Percentiles rank a stretch among this genome's conserved stretches.
These are phyloP conservation scores for Lottia scabra DNA, from an alignment of 2,888 invertebrate species.

Conservation along the genomic window DNA sequence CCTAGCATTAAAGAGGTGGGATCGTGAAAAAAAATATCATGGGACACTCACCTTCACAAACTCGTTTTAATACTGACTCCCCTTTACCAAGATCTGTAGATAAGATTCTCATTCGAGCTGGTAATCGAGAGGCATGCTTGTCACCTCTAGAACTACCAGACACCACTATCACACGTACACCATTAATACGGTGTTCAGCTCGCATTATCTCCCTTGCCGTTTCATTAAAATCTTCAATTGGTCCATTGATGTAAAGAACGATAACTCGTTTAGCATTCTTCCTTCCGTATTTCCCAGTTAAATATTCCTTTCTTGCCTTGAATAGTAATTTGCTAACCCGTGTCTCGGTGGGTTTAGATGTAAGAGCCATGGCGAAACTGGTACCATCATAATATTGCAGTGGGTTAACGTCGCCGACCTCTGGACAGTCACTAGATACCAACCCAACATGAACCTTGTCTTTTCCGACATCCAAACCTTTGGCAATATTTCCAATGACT, in stretches of 20 bases:
- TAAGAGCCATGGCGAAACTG: slow-evolving; percentile 12
- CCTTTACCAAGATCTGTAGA: not conserved
- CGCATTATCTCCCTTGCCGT: slow-evolving; percentile 10
- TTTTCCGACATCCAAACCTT: slow-evolving; percentile 9
- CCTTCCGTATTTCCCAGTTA: slow-evolving; percentile 1
- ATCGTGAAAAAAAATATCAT: too few relatives aligned
- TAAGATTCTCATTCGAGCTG: not conserved
- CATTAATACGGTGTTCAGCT: slow-evolving; percentile 5
- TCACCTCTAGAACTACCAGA: slow-evolving; percentile 10
- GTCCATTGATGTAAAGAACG: slow-evolving; percentile 19
- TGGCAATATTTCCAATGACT: slow-evolving; percentile 12
- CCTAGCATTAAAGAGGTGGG: too few relatives aligned
- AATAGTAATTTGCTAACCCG: not conserved
- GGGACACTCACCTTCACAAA: slow-evolving; percentile 10
- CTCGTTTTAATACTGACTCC: not conserved
- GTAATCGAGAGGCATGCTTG: not conserved
- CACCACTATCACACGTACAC: slow-evolving; percentile 10
- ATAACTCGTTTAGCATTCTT: slow-evolving; percentile 1
- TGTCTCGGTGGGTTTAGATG: not conserved
- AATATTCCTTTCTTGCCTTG: not conserved
- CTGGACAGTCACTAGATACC: slow-evolving; percentile 12
- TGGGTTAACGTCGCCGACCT: slow-evolving; percentile 5
- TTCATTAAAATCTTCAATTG: slow-evolving; percentile 15
- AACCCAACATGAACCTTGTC: slow-evolving; percentile 16
- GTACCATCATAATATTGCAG: not conserved